Conservation (phyloP, 2,888 invertebrate species). For the Ormyrus labotus region DNA sequence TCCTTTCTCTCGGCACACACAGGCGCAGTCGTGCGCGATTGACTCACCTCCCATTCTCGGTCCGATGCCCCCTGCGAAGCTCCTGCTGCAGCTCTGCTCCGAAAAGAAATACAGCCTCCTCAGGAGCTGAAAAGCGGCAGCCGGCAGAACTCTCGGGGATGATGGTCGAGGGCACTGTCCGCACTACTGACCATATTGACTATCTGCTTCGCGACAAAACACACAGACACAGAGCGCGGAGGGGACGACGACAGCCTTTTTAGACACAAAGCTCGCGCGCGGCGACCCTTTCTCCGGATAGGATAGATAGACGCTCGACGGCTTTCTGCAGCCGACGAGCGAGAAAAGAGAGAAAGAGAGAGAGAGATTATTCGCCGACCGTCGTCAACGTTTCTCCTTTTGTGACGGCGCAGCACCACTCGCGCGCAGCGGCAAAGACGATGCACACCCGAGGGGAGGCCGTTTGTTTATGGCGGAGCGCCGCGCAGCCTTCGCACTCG, state of each 20-base stretch:
- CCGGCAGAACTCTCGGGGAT: neutral
- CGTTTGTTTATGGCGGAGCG: conserved; percentile 51
- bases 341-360: conserved; percentile 5
- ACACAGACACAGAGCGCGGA: neutral
- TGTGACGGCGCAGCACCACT: too few relatives aligned
- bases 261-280: neutral
- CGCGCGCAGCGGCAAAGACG: neutral
- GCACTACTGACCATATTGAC: conserved; percentile 51
- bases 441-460: conserved; percentile 36
- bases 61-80: conserved; percentile 29
- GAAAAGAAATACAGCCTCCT: neutral
- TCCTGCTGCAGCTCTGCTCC: neutral
- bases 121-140: neutral
- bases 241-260: conserved; percentile 1
- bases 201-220: neutral
- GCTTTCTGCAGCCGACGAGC: neutral
- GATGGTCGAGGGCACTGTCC: neutral
- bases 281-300: neutral
- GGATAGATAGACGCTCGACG: too few relatives aligned
- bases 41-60: conserved; percentile 32
- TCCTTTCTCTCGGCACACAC: conserved; percentile 10
- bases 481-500: conserved; percentile 10
- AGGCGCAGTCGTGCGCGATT: neutral
- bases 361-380: conserved; percentile 33
- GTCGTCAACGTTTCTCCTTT: conserved; percentile 5